phyloP scores from a whole-genome alignment of 2,888 invertebrate genomes.

The Pandemis cinnamomeana region DNA sequence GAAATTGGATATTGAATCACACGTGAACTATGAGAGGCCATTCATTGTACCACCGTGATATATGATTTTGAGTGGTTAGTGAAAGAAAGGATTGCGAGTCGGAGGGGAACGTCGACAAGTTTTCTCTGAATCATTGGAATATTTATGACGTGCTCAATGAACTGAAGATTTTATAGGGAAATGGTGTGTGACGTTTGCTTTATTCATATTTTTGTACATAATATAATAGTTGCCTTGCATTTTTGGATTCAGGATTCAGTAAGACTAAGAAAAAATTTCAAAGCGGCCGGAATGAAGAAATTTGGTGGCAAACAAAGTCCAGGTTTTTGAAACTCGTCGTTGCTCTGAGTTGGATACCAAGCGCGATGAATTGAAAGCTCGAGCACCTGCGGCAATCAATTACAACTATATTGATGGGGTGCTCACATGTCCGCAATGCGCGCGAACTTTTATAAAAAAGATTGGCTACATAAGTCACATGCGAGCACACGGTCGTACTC shows the following conservation, averaged over 20 bases:
- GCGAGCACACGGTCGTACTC: too few species aligned
- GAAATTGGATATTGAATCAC: constrained; percentile 37
- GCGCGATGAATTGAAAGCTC: too few species aligned
- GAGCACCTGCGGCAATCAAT: too few species aligned
- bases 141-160: constrained; percentile 17
- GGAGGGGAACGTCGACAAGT: constrained; percentile 13
- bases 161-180: constrained; percentile 4
- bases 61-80: constrained; percentile 25
- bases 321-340: too few species aligned
- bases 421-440: too few species aligned
- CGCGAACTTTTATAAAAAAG: too few species aligned
- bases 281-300: too few species aligned
- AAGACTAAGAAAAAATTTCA: background rate
- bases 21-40: constrained; percentile 20
- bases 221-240: background rate
- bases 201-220: background rate
- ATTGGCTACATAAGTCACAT: too few species aligned
- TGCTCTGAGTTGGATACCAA: too few species aligned
- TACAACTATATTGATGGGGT: too few species aligned
- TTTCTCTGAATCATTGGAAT: constrained; percentile 14
- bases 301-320: too few species aligned
- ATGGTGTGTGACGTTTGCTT: background rate
- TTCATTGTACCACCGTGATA: constrained; percentile 25
- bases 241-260: too few species aligned
- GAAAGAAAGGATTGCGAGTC: constrained; percentile 22